A percentile compares a stretch with the other conserved stretches of the same genome.
Conservation (phyloP, 2,888 invertebrate genomes). For the Epinotia nisella region DNA sequence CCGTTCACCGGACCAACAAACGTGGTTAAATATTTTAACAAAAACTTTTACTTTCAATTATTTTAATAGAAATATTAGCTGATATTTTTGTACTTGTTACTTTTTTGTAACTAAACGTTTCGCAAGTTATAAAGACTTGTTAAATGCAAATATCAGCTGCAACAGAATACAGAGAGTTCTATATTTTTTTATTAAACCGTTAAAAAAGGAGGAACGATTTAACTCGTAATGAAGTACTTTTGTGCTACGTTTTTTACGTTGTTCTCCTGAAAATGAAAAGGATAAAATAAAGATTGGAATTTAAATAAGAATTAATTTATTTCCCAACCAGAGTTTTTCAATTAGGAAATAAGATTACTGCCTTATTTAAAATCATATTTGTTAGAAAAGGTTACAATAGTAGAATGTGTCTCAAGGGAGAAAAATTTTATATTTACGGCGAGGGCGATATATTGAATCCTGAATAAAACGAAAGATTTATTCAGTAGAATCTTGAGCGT, state of each 20-base stretch:
- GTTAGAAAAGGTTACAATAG: no score
- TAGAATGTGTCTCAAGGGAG: no score
- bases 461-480: no score
- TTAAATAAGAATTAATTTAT: no score
- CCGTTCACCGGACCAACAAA: not conserved
- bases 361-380: no score
- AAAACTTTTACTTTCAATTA: not conserved
- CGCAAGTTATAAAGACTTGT: not conserved
- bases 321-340: no score
- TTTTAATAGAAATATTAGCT: slow-evolving; percentile 2
- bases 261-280: not conserved
- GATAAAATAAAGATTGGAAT: not conserved
- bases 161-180: slow-evolving; percentile 16
- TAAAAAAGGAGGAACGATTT: not conserved
- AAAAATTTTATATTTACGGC: no score
- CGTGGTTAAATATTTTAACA: not conserved
- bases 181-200: slow-evolving; percentile 8
- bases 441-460: no score
- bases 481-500: no score
- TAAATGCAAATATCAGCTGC: slow-evolving; percentile 31
- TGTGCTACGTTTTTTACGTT: not conserved
- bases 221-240: slow-evolving; percentile 8
- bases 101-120: slow-evolving; percentile 23
- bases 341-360: no score
- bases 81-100: slow-evolving; percentile 15